Evolutionary conservation across 2,888 invertebrate genomes (phyloP).

Genomic region (Diarsia rubi): DNA sequence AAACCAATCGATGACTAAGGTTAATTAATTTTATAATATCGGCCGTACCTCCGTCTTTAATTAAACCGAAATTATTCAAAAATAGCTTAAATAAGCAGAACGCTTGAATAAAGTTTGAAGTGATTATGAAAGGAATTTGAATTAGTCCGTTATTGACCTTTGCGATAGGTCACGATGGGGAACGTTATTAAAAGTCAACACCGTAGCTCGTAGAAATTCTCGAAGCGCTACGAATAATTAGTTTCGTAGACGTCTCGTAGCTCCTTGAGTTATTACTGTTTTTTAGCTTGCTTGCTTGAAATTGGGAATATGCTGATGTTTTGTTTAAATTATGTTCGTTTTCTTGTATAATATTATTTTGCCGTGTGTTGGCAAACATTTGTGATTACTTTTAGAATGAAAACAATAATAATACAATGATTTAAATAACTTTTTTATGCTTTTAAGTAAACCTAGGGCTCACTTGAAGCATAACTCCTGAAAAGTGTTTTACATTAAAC

Average conservation of each 20-base stretch:
- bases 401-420: neutral
- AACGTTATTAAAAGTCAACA: constrained; percentile 64
- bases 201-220: constrained; percentile 45
- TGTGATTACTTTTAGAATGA: neutral
- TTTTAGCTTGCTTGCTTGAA: constrained; percentile 38
- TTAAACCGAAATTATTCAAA: constrained; percentile 18
- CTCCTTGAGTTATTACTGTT: constrained; percentile 40
- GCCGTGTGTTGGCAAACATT: neutral
- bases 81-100: constrained; percentile 20
- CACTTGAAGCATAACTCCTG: neutral
- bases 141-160: constrained; percentile 50
- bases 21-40: neutral
- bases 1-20: neutral
- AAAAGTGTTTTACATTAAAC: neutral
- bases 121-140: constrained; percentile 43
- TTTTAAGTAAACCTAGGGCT: neutral
- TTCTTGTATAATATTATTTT: neutral
- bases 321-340: constrained; percentile 15
- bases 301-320: constrained; percentile 17
- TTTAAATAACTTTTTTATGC: neutral
- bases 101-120: constrained; percentile 46
- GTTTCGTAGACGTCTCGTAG: constrained; percentile 53
- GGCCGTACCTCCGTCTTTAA: neutral
- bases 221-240: constrained; percentile 62
- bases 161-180: constrained; percentile 54